A percentile compares a stretch with the other conserved stretches of the same genome.
Conservation (phyloP, 2,113 vertebrate genomes). For the Prinia subflava region DNA sequence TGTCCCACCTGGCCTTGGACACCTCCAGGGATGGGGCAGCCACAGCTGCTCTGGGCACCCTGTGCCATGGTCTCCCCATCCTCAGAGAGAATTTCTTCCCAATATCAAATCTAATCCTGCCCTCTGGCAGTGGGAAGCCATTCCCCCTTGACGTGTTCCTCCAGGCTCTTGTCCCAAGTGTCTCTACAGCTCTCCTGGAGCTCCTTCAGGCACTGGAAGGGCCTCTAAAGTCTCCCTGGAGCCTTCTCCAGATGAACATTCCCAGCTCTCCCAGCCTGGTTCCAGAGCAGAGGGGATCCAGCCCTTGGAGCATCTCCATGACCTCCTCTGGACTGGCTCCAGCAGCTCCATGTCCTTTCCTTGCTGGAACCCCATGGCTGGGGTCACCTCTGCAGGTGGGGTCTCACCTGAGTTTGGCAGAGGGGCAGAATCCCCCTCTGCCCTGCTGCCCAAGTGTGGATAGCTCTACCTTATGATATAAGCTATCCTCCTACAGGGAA, state of each 20-base stretch:
- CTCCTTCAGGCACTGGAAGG: neutral
- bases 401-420: neutral
- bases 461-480: no score
- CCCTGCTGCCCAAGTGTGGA: neutral
- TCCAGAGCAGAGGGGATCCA: neutral
- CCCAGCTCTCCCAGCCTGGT: neutral
- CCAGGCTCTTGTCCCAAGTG: neutral
- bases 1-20: accelerated
- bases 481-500: no score
- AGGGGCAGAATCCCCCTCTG: accelerated
- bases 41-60: neutral
- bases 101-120: neutral
- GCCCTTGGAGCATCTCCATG: accelerated
- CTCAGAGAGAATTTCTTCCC: neutral
- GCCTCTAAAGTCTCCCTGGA: accelerated
- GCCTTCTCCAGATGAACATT: neutral
- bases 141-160: neutral
- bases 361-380: neutral
- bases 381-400: neutral
- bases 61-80: neutral
- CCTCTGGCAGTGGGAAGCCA: neutral
- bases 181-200: neutral
- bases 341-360: accelerated
- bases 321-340: neutral
- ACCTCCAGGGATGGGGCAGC: neutral